Conservation (phyloP, 2,888 invertebrate genomes). For the Tubulanus polymorphus region DNA sequence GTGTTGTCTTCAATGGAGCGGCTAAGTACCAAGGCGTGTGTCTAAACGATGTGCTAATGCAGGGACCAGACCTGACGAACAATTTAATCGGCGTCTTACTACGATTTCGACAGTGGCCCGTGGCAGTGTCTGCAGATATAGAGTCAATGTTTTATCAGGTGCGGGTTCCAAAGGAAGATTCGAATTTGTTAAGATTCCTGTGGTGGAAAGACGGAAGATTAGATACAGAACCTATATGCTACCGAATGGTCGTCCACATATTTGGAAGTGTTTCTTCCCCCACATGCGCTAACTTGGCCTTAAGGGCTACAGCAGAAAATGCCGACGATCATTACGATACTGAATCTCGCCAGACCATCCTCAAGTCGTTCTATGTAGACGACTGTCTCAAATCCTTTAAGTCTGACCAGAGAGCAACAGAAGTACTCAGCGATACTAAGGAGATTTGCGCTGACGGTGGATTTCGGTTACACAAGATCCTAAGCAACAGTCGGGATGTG, state of each 20-base stretch:
- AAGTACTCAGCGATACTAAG: slow-evolving; percentile 1
- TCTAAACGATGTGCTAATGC: slow-evolving; percentile 18
- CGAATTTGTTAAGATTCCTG: slow-evolving; percentile 13
- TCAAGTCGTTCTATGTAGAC: slow-evolving; percentile 17
- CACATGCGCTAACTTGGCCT: slow-evolving; percentile 6
- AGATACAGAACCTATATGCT: slow-evolving; percentile 2
- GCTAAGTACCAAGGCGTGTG: slow-evolving; percentile 10
- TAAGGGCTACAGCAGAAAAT: background rate
- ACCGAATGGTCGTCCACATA: slow-evolving; percentile 11
- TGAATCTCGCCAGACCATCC: slow-evolving; percentile 9
- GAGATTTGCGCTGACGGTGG: slow-evolving; percentile 5
- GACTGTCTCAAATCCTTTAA: slow-evolving; percentile 13
- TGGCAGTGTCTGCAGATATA: slow-evolving; percentile 20
- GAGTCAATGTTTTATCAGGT: slow-evolving; percentile 22
- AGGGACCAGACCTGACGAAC: slow-evolving; percentile 23
- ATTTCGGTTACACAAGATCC: slow-evolving; percentile 14
- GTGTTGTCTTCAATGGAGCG: slow-evolving; percentile 21
- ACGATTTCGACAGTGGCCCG: slow-evolving; percentile 17
- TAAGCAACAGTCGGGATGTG: slow-evolving; percentile 8
- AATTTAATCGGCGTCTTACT: slow-evolving; percentile 20
- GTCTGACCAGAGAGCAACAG: background rate
- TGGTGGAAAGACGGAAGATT: slow-evolving; percentile 6
- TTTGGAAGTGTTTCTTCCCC: slow-evolving; percentile 23
- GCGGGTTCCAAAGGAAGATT: slow-evolving; percentile 10
- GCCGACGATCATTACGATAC: background rate